Conservation (phyloP, 2,797 vertebrate species). For the Poeciliopsis gracilis region DNA sequence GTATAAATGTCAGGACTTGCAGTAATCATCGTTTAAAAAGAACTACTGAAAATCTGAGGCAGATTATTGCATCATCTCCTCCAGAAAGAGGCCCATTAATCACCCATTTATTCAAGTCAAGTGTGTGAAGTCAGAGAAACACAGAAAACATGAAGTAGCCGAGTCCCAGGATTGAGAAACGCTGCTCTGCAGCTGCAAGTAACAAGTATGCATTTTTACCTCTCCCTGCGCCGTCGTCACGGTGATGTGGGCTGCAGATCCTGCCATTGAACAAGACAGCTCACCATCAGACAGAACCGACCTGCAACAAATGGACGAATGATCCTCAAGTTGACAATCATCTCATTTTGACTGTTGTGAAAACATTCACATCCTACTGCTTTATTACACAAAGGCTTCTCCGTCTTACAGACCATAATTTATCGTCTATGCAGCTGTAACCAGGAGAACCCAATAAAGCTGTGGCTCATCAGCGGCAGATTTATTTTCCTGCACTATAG, state of each 20-base stretch:
- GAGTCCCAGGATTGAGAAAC: neutral
- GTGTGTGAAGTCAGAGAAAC: neutral
- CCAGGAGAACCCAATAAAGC: neutral
- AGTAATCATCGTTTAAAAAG: too few species aligned
- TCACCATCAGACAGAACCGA: constrained; percentile 61
- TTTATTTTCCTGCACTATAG: too few species aligned
- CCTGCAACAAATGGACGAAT: constrained; percentile 32
- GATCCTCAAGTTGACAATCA: neutral
- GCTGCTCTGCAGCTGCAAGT: neutral
- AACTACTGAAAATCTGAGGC: neutral
- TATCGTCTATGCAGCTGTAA: neutral
- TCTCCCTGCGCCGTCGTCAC: constrained; percentile 85
- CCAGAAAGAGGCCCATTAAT: neutral
- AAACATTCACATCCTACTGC: neutral
- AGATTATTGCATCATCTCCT: neutral
- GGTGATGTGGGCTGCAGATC: constrained; percentile 70
- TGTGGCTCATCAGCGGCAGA: neutral
- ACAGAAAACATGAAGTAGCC: neutral
- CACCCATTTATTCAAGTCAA: neutral
- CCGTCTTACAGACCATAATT: neutral
- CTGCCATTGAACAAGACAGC: constrained; percentile 53
- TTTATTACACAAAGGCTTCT: neutral
- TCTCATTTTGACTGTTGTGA: neutral
- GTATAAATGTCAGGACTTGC: neutral
- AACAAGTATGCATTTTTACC: constrained; percentile 60